Base-by-base conservation (phyloP, 2,797 vertebrate genomes). In the Manis crassicaudata region DNA sequence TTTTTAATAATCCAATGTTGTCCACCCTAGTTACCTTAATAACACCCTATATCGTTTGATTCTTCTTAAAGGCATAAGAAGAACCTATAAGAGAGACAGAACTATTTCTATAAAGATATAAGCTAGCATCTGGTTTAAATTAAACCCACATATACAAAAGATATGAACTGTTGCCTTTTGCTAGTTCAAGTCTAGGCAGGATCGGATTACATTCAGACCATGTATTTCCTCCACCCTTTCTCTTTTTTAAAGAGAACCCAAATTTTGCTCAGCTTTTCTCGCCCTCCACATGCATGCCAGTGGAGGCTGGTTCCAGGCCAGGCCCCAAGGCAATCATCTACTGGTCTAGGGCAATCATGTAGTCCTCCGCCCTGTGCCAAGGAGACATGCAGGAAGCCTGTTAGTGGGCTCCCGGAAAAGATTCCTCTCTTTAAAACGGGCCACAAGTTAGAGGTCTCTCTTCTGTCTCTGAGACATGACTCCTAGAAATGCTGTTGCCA, bases 91-190 rank as follows among this genome's bases (percentile, higher is more conserved):
- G 23, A 92, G 73, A 92, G 50, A 84, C 29, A 86, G 50, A 88
- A 76, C 67, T 90, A 50, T 76, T 92, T 80, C 81, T 90, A 80
- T 89, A 85, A 96, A 96, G 77, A 96, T 76, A 60, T 43, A 96
- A 86, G 50, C 73, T 80, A 83, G 65, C 86, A 96, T 90, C 88
- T 96, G 92, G 68, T 90, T 97, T 93, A 97, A 95, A 97, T 96
- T 97, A 96, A 96, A 93, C 12, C 32, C 81, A 92, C 63, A 94
- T 67, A 95, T 20, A 82, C 52, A 90, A 94, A 93, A 92, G 63
- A 95, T 76, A 92, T 9, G 58, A 92, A 88, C 85, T 85, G 40
- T 21, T 67, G 85, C 23, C 54, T 68, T 96, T 72, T 62, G 46
- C 82, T 93, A 94, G 83, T 37, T 93, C 79, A 92, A 93, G 68